Evolutionary conservation across 1,140 invertebrate species (phyloP).

Genomic region (Caligus rogercresseyi): DNA sequence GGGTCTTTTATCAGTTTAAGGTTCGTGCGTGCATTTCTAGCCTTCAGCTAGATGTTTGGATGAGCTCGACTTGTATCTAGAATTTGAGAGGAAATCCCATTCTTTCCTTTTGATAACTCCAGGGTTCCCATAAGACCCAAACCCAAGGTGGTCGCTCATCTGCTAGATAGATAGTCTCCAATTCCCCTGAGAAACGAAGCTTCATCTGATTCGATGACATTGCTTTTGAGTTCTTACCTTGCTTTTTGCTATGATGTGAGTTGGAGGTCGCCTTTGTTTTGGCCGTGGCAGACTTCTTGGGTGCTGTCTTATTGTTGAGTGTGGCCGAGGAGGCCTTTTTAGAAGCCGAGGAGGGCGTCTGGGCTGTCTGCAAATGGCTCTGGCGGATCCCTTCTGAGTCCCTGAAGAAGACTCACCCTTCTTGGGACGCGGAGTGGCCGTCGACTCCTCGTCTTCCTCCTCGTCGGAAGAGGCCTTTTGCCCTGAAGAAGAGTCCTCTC

Average conservation of each 20-base stretch:
- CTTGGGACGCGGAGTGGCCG: not conserved
- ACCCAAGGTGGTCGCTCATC: too few relatives aligned
- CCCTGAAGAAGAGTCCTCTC: not conserved
- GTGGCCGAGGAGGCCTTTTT: not conserved
- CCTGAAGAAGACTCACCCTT: not conserved
- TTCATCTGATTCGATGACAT: too few relatives aligned
- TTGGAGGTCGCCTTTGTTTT: not conserved
- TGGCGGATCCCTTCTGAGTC: not conserved
- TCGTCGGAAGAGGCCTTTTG: not conserved
- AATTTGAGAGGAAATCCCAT: too few relatives aligned
- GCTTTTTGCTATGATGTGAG: not conserved
- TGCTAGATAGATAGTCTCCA: too few relatives aligned
- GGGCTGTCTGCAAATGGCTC: not conserved
- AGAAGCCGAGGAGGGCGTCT: not conserved
- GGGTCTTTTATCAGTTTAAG: too few relatives aligned
- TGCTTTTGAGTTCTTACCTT: not conserved
- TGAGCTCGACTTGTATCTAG: too few relatives aligned
- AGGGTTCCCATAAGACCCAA: too few relatives aligned
- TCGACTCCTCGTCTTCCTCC: not conserved
- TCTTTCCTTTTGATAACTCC: too few relatives aligned
- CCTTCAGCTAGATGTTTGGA: too few relatives aligned
- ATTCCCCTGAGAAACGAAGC: too few relatives aligned
- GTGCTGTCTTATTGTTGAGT: slow-evolving; percentile 3
- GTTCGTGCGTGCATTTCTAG: too few relatives aligned
- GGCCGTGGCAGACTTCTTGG: slow-evolving; percentile 15